phyloP scores from a whole-genome alignment of 2,888 invertebrate species.

The Formica aserva region DNA sequence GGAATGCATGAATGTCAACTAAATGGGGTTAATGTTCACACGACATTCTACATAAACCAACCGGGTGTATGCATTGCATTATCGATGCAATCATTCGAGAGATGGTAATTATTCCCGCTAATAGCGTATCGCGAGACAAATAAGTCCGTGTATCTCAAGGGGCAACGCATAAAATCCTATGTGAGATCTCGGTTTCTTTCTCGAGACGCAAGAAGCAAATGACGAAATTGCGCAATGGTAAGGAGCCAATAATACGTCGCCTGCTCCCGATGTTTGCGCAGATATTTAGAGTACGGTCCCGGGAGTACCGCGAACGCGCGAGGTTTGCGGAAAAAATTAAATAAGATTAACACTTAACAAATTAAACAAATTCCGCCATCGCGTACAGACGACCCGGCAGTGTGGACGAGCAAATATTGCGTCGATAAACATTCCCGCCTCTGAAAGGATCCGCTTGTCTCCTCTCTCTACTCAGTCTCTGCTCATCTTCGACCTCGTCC shows the following conservation, averaged over 20 bases:
- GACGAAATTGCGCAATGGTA: constrained; percentile 51
- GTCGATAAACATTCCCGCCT: constrained; percentile 83
- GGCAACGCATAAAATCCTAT: constrained; percentile 4
- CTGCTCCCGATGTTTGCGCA: constrained; percentile 77
- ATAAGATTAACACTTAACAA: constrained; percentile 83
- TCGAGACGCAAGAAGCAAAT: constrained; percentile 3
- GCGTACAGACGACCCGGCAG: constrained; percentile 66
- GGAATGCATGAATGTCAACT: constrained; percentile 11
- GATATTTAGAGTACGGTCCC: constrained; percentile 71
- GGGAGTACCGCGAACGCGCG: constrained; percentile 64
- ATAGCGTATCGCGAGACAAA: constrained; percentile 9
- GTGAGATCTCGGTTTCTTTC: constrained; percentile 11
- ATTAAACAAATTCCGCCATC: constrained; percentile 81
- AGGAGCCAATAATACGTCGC: constrained; percentile 59
- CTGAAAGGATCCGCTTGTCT: constrained; percentile 79
- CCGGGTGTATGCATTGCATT: constrained; percentile 2
- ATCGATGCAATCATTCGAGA: constrained; percentile 14
- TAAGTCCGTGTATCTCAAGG: background rate
- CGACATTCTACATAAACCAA: background rate
- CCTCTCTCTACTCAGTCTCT: constrained; percentile 9
- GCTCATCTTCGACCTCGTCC: constrained; percentile 49
- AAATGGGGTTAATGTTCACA: constrained; percentile 26
- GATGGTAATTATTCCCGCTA: constrained; percentile 33
- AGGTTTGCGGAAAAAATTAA: constrained; percentile 81
- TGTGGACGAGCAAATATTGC: constrained; percentile 80